Evolutionary conservation across 2,888 invertebrate genomes (phyloP).

Genomic region (Coremacera marginata): DNA sequence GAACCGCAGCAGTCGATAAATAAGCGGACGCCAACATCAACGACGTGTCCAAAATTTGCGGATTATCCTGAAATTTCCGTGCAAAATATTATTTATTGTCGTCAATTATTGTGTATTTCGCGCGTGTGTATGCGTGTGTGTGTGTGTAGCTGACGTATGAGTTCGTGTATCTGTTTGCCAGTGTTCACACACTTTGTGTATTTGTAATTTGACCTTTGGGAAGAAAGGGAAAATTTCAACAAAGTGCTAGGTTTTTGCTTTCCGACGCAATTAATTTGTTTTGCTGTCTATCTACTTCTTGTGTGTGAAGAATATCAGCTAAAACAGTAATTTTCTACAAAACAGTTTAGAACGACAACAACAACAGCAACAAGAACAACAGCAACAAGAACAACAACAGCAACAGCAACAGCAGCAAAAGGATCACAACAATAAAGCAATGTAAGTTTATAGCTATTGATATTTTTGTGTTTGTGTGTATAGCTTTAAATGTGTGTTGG

Average conservation of each 20-base stretch:
- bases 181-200: not conserved
- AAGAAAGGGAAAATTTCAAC: slow-evolving; percentile 1
- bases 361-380: not conserved
- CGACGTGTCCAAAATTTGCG: not conserved
- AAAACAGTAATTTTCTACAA: not conserved
- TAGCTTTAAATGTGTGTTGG: not conserved
- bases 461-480: not conserved
- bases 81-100: slow-evolving; percentile 5
- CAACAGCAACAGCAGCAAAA: slow-evolving; percentile 4
- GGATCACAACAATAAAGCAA: slow-evolving; percentile 14
- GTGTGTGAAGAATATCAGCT: not conserved
- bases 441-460: not conserved
- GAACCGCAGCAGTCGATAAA: no score
- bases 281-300: not conserved
- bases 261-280: slow-evolving; percentile 9
- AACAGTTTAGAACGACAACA: not conserved
- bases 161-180: not conserved
- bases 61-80: not conserved
- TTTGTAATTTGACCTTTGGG: not conserved
- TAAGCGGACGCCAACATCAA: not conserved
- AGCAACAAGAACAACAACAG: slow-evolving; percentile 4
- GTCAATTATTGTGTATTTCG: slow-evolving; percentile 1
- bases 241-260: not conserved
- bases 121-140: not conserved
- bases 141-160: not conserved